phyloP scores from a whole-genome alignment of 2,797 vertebrate species.

The Eupleurogrammus muticus region DNA sequence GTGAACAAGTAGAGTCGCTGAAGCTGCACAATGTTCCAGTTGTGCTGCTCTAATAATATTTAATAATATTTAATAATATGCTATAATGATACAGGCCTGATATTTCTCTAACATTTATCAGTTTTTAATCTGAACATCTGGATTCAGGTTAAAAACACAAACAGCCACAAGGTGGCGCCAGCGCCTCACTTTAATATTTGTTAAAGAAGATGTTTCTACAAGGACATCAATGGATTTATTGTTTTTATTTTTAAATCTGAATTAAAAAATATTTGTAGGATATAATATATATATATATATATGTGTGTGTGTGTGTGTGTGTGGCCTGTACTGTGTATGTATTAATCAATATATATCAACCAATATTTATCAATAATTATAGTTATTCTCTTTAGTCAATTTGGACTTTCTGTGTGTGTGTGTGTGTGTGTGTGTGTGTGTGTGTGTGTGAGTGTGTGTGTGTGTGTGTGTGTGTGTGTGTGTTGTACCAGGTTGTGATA shows the following conservation, averaged over 20 bases:
- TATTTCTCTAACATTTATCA: no score
- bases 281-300: not conserved
- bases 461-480: not conserved
- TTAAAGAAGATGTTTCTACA: not conserved
- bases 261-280: not conserved
- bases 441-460: not conserved
- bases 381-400: not conserved
- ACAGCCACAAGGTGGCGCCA: slow-evolving; percentile 47
- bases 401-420: not conserved
- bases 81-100: no score
- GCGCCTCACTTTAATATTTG: not conserved
- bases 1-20: no score
- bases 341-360: no score
- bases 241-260: not conserved
- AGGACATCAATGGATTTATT: not conserved
- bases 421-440: not conserved
- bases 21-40: no score
- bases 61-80: no score
- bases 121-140: not conserved
- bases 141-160: not conserved
- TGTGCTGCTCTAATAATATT: no score
- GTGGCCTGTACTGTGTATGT: no score
- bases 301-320: no score
- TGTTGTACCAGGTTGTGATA: not conserved
- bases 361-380: no score